These are phyloP conservation scores for Phyllostomus hastatus DNA, from an alignment of 2,113 vertebrate genomes.

Conservation along the genomic window DNA sequence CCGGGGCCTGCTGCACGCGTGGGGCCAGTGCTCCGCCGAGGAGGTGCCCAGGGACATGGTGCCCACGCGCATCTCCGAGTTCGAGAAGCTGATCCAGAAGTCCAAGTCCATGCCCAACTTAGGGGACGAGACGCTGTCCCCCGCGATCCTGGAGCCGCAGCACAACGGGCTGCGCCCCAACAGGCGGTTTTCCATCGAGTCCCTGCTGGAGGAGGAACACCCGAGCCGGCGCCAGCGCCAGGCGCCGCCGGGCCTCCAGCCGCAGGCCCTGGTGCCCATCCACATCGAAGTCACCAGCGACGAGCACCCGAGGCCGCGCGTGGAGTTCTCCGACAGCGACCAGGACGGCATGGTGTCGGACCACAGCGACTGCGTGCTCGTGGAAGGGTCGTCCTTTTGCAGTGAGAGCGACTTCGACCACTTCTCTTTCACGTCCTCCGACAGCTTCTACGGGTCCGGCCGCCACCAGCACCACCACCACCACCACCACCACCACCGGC, in stretches of 20 bases:
- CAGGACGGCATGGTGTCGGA: slow-evolving; percentile 92
- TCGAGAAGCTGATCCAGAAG: slow-evolving; percentile 93
- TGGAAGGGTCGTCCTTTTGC: slow-evolving; percentile 97
- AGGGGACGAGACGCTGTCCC: slow-evolving; percentile 88
- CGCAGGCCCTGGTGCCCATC: slow-evolving; percentile 86
- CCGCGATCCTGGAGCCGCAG: slow-evolving; percentile 85
- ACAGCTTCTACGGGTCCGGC: slow-evolving; percentile 91
- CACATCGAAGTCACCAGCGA: slow-evolving; percentile 88
- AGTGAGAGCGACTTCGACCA: slow-evolving; percentile 98
- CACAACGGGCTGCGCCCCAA: slow-evolving; percentile 88
- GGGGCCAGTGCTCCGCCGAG: slow-evolving; percentile 84
- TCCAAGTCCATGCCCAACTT: slow-evolving; percentile 97
- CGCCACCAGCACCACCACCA: slow-evolving; percentile 94
- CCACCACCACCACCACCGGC: slow-evolving; percentile 87
- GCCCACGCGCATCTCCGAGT: slow-evolving; percentile 92
- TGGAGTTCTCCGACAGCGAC: slow-evolving; percentile 94
- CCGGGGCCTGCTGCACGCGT: slow-evolving; percentile 79
- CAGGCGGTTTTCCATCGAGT: slow-evolving; percentile 93
- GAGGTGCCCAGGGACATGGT: slow-evolving; percentile 93
- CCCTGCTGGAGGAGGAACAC: slow-evolving; percentile 90
- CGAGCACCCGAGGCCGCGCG: slow-evolving; percentile 77
- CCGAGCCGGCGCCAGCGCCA: slow-evolving; percentile 81
- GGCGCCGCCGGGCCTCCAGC: slow-evolving; percentile 79
- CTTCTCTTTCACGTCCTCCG: slow-evolving; percentile 93
- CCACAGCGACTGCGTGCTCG: slow-evolving; percentile 92